Evolutionary conservation across 2,113 vertebrate species (phyloP).

Genomic region (Uria aalge): DNA sequence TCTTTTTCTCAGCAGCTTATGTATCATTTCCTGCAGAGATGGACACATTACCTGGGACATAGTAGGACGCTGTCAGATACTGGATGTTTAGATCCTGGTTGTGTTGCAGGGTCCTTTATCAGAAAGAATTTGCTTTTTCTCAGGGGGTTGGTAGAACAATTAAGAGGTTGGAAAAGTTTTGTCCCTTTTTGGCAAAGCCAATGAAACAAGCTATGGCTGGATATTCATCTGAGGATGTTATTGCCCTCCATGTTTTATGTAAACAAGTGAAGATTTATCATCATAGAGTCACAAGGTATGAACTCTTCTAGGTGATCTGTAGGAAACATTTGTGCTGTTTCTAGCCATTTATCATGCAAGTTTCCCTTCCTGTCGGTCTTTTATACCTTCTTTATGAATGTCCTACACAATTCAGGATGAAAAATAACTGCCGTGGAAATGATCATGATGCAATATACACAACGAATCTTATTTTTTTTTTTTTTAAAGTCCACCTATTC

Average conservation of each 20-base stretch:
- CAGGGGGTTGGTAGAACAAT: background rate
- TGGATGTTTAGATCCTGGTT: background rate
- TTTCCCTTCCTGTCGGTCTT: background rate
- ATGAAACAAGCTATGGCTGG: background rate
- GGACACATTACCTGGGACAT: background rate
- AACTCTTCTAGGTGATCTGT: background rate
- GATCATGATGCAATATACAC: background rate
- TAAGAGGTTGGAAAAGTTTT: background rate
- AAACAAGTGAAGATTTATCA: background rate
- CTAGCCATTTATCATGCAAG: background rate
- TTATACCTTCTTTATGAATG: background rate
- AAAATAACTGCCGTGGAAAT: background rate
- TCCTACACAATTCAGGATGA: background rate
- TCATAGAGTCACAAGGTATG: background rate
- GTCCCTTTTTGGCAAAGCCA: background rate
- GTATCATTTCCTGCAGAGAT: background rate
- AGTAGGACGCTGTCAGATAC: background rate
- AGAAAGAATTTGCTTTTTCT: background rate
- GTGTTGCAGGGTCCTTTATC: background rate
- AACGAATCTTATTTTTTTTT: background rate
- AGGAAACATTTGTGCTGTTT: background rate
- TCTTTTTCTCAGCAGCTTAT: background rate
- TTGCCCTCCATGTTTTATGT: background rate
- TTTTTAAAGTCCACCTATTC: background rate
- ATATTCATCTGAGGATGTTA: background rate